Percentiles rank a stretch among this genome's conserved stretches.
phyloP scores from a whole-genome alignment of 2,113 vertebrate species.

The Macrotis lagotis region DNA sequence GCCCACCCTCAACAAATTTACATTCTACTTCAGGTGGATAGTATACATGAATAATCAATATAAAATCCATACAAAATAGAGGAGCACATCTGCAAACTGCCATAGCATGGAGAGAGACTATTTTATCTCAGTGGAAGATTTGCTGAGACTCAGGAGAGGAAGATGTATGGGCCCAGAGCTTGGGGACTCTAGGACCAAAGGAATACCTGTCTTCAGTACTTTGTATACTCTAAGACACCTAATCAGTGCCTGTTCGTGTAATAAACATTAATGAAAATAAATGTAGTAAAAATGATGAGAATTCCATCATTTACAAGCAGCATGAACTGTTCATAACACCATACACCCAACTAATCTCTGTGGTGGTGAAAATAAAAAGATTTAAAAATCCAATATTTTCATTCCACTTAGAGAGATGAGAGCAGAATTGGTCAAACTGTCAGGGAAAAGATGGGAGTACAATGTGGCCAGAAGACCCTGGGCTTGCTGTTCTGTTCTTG shows the following conservation, averaged over 20 bases:
- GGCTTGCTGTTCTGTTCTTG: conserved; percentile 20
- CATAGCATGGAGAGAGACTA: too few species aligned
- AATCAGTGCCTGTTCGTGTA: neutral
- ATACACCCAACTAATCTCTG: too few species aligned
- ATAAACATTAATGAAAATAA: neutral
- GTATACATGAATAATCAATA: too few species aligned
- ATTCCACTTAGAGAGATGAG: neutral
- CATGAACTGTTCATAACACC: too few species aligned
- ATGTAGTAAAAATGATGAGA: too few species aligned
- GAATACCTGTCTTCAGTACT: neutral
- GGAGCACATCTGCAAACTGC: neutral
- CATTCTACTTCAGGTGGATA: neutral
- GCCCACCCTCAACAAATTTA: neutral
- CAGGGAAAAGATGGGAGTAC: neutral
- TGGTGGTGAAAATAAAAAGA: too few species aligned
- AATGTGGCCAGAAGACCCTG: neutral
- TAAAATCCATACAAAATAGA: neutral
- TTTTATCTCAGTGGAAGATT: neutral
- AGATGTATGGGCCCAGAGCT: neutral
- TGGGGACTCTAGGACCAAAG: neutral
- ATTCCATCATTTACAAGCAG: too few species aligned
- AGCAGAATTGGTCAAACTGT: conserved; percentile 31
- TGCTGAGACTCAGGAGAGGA: neutral
- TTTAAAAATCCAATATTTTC: conserved; percentile 26
- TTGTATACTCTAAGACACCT: neutral